Percentiles rank a stretch among this genome's conserved stretches.
These are phyloP conservation scores for Oncorhynchus kisutch DNA, from an alignment of 2,113 vertebrate genomes.

Conservation along the genomic window DNA sequence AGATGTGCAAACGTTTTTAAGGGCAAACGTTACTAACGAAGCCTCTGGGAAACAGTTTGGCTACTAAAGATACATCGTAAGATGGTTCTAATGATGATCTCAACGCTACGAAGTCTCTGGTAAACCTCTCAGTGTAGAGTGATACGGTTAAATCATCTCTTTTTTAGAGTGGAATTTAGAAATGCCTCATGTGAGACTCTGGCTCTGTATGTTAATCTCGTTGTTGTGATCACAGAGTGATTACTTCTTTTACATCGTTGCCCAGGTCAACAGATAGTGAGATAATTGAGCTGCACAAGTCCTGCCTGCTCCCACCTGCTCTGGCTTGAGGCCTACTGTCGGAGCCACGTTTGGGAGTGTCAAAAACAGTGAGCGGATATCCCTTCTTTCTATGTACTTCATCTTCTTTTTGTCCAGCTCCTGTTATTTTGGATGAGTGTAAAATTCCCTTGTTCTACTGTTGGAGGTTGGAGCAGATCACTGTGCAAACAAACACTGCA, in stretches of 20 bases:
- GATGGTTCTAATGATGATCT: no score
- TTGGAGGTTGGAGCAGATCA: conserved; percentile 3
- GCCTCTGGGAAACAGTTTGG: background rate
- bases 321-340: conserved; percentile 10
- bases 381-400: no score
- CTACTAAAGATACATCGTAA: no score
- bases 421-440: background rate
- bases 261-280: conserved; percentile 61
- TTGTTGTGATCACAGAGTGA: conserved; percentile 65
- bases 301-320: conserved; percentile 50
- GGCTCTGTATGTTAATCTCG: conserved; percentile 52
- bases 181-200: conserved; percentile 55
- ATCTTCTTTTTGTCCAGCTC: background rate
- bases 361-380: no score
- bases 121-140: conserved; percentile 21
- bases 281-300: conserved; percentile 38
- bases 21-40: background rate
- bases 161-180: conserved; percentile 9
- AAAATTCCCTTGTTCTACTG: background rate
- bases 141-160: conserved; percentile 8
- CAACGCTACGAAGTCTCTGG: background rate
- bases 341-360: no score
- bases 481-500: conserved; percentile 17
- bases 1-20: background rate
- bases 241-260: conserved; percentile 62